Evolutionary conservation across 1,140 invertebrate genomes (phyloP).

Genomic region (Protaetia brevitarsis): DNA sequence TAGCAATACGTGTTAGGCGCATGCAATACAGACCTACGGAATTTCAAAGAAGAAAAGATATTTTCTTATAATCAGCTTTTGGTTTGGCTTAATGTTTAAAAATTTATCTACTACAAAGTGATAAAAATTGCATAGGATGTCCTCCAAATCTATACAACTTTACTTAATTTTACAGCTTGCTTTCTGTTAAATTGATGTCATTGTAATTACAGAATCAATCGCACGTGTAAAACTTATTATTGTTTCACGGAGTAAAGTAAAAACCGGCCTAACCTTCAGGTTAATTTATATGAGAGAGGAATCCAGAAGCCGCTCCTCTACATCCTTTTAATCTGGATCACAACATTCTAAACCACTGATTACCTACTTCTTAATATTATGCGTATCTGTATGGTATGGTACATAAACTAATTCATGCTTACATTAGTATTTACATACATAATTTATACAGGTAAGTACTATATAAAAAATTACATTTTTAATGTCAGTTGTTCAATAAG

Average conservation of each 20-base stretch:
- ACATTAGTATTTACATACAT: not conserved
- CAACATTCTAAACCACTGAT: not conserved
- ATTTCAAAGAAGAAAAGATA: too few species aligned
- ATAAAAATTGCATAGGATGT: too few species aligned
- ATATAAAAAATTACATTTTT: not conserved
- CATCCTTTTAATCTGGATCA: not conserved
- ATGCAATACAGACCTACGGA: too few species aligned
- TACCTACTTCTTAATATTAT: too few species aligned
- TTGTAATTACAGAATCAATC: not conserved
- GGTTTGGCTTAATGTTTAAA: too few species aligned
- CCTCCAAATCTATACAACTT: too few species aligned
- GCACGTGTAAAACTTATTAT: not conserved
- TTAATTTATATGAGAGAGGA: constrained; percentile 2
- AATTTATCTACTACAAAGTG: too few species aligned
- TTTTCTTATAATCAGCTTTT: too few species aligned
- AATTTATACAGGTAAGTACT: not conserved
- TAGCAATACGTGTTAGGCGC: too few species aligned
- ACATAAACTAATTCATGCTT: not conserved
- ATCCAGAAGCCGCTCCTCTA: not conserved
- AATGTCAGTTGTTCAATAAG: not conserved
- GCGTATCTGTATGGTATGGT: not conserved
- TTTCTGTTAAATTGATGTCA: too few species aligned
- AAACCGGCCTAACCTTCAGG: not conserved
- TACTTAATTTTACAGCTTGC: too few species aligned
- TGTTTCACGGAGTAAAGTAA: not conserved